Evolutionary conservation across 2,888 invertebrate species (phyloP), one percentile per base, ranked within the genome.

Genomic region (Keiferia lycopersicella): DNA sequence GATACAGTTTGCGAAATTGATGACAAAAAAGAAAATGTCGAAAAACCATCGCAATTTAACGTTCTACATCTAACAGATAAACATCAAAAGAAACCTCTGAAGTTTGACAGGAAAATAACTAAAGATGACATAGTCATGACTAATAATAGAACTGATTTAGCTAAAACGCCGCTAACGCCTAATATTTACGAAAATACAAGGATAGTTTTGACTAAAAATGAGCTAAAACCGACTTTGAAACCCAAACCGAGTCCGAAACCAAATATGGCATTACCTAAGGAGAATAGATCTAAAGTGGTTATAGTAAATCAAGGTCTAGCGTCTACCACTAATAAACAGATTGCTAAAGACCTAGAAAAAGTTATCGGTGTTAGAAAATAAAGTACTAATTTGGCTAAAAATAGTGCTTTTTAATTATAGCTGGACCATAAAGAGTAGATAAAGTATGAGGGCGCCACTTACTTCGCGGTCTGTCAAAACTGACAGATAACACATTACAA

Each of bases 291-390:
- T 74, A 79, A 78, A 69, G 73, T 93, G 12, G 92, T 93, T 63
- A 94, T 95, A 70, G 90, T 93, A 67, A 93, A 92, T 64, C 87
- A 93, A 62, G 93, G 93, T 67, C 84, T 95, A 64, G 89, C 94
- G 3, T 95, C 93, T 0, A 95, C 95, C 2, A 95, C 95, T 50
- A 95, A 95, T 78, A 88, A 91, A 66, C 82, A 82, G 76, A 76
- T 86, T 14, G 70, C 75, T 8, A 80, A 78, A 66, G 69, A 63
- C 16, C 11, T 56, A 56, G 34, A 34, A n/a, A 56, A 56, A 8
- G 14, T 56, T 7, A 16, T 26, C 34, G 34, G 30, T 0, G 10
- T 34, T 34, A 30, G n/a, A 30, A 56, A 26, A 26, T 56, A 56
- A 30, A 30, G 1, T 6, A 1, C 26, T 11, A 53, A 53, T 3